Base-by-base conservation (phyloP, 2,888 invertebrate species). In the Shargacucullia verbasci region DNA sequence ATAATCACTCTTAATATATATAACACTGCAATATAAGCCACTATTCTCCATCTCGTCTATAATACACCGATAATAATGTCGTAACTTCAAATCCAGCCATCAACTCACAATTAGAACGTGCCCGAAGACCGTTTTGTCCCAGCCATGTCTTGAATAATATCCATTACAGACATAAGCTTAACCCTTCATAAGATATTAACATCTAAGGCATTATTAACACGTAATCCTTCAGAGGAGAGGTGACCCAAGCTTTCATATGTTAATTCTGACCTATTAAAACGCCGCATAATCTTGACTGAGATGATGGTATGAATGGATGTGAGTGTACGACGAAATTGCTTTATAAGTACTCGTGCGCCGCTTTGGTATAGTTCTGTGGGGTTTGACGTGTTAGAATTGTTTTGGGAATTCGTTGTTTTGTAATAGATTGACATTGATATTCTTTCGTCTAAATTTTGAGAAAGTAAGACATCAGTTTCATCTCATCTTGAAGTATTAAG, bases 191-290 rank as follows among this genome's bases (percentile, higher is more conserved):
- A 85, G 83, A 84, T 86, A 88, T 88, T 88, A 89, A 86, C 86
- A 84, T 89, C 86, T 86, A 78, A 87, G 89, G 84, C 75, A 85
- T 86, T 86, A 90, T 91, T 90, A 90, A 85, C 90, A 87, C 87
- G 78, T 88, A 86, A 90, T 89, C 87, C 86, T 82, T 89, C 83
- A 86, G 80, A 74, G 67, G 72, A 80, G 79, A 81, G 80, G 82
- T 87, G 86, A 88, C 90, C 89, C 86, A 74, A 76, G 80, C 84
- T 85, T 89, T 89, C 87, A 82, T 88, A 91, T 90, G 90, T 85
- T 87, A 91, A 91, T 91, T 85, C 79, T 84, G 86, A 85, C 87
- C 89, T 86, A 89, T 88, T 88, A 88, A 85, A 84, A 81, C 79
- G 82, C 82, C 85, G 79, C 83, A 82, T 83, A 78, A 88, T 86